phyloP scores from a whole-genome alignment of 2,797 vertebrate genomes.

The Distichodus sexfasciatus region DNA sequence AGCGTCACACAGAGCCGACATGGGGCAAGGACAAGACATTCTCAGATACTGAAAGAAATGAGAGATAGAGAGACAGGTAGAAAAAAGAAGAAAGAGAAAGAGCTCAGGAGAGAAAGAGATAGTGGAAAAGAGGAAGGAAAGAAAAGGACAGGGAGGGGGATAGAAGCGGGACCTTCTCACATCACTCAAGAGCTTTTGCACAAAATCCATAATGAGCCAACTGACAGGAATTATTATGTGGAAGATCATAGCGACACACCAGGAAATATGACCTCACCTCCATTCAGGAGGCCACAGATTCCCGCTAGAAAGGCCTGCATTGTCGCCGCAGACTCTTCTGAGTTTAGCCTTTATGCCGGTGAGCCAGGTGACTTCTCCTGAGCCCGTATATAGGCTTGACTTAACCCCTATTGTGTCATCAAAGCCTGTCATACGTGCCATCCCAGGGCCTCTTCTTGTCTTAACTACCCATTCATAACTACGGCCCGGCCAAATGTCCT shows the following conservation, averaged over 20 bases:
- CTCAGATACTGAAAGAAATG: not conserved
- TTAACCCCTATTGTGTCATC: constrained; percentile 78
- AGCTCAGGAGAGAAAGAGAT: constrained; percentile 15
- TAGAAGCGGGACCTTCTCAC: constrained; percentile 81
- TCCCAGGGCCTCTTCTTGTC: constrained; percentile 62
- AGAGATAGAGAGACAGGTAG: constrained; percentile 15
- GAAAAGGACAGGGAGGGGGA: constrained; percentile 58
- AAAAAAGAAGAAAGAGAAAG: constrained; percentile 36
- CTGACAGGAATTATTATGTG: constrained; percentile 87
- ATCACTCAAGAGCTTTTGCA: constrained; percentile 85
- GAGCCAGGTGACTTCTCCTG: constrained; percentile 76
- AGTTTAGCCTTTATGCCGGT: constrained; percentile 73
- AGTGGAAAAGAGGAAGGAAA: constrained; percentile 14
- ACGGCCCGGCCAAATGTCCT: constrained; percentile 55
- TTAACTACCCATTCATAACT: constrained; percentile 72
- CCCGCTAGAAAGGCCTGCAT: constrained; percentile 84
- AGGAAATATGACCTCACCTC: constrained; percentile 80
- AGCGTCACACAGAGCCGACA: not conserved
- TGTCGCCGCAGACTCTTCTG: constrained; percentile 75
- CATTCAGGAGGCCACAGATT: constrained; percentile 78
- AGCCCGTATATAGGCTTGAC: constrained; percentile 65
- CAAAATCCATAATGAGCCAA: constrained; percentile 88
- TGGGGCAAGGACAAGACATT: not conserved
- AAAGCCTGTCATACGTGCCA: constrained; percentile 68
- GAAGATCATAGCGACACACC: constrained; percentile 79